phyloP scores from a whole-genome alignment of 2,113 vertebrate genomes.

The Crotalus viridis region DNA sequence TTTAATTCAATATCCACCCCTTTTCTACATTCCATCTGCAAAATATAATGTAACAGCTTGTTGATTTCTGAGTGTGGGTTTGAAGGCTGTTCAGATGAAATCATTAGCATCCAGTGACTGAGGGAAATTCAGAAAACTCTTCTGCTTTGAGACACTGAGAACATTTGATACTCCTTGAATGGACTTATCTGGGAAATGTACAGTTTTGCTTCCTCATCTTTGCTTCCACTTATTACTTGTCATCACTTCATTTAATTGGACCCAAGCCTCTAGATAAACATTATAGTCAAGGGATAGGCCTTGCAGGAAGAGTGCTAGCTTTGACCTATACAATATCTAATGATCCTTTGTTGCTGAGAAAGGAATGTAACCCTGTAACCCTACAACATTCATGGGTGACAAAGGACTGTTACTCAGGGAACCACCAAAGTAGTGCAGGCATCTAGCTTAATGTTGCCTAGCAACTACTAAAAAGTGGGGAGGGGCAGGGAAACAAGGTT shows the following conservation, averaged over 20 bases:
- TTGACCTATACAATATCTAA: constrained; percentile 26
- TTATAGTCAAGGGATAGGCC: constrained; percentile 12
- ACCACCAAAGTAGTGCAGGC: constrained; percentile 1
- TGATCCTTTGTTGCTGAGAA: constrained; percentile 17
- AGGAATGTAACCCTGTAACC: constrained; percentile 33
- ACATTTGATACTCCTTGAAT: not conserved
- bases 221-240: not conserved
- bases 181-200: not conserved
- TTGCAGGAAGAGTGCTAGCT: constrained; percentile 14
- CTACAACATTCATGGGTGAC: constrained; percentile 25
- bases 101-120: not conserved
- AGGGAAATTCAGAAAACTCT: not conserved
- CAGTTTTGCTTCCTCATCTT: not conserved
- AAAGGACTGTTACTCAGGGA: constrained; percentile 23
- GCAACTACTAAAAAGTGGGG: not conserved
- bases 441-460: constrained; percentile 20
- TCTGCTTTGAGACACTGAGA: not conserved
- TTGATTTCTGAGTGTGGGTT: not conserved
- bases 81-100: not conserved
- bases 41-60: not conserved
- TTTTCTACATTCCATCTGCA: not conserved
- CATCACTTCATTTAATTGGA: not conserved
- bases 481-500: not conserved
- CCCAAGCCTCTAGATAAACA: constrained; percentile 12
- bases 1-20: not conserved